Evolutionary conservation across 1,140 invertebrate genomes (phyloP).

Genomic region (Drosophila sproati): DNA sequence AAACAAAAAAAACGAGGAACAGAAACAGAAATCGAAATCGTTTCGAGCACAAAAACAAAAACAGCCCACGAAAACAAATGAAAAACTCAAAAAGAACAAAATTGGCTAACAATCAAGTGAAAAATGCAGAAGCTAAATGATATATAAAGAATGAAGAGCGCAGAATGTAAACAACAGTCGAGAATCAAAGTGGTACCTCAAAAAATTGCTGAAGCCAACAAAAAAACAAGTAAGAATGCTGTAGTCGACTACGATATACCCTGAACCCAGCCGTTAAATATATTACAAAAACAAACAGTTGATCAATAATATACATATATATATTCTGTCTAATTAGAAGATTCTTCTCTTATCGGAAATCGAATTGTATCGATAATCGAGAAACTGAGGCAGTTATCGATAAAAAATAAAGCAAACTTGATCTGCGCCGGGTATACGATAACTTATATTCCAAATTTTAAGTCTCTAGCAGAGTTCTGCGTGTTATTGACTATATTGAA

Average conservation of each 20-base stretch:
- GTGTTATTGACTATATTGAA: too few relatives aligned
- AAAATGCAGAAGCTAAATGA: slow-evolving; percentile 17
- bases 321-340: too few relatives aligned
- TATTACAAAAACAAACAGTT: too few relatives aligned
- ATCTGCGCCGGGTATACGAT: too few relatives aligned
- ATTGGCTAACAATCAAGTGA: slow-evolving; percentile 53
- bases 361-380: too few relatives aligned
- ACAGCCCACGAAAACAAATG: slow-evolving; percentile 55
- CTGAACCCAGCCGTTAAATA: not conserved
- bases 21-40: slow-evolving; percentile 20
- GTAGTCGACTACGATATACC: not conserved
- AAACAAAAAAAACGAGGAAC: slow-evolving; percentile 32
- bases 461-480: too few relatives aligned
- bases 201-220: slow-evolving; percentile 14
- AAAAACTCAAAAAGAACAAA: slow-evolving; percentile 28
- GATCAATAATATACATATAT: too few relatives aligned
- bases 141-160: slow-evolving; percentile 38
- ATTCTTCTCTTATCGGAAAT: too few relatives aligned
- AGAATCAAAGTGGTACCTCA: slow-evolving; percentile 24
- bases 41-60: not conserved
- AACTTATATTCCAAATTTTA: too few relatives aligned
- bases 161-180: slow-evolving; percentile 57
- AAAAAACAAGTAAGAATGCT: not conserved
- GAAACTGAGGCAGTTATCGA: too few relatives aligned
- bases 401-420: too few relatives aligned